Base-by-base conservation (phyloP, 2,113 vertebrate species). In the Aleadryas rufinucha region DNA sequence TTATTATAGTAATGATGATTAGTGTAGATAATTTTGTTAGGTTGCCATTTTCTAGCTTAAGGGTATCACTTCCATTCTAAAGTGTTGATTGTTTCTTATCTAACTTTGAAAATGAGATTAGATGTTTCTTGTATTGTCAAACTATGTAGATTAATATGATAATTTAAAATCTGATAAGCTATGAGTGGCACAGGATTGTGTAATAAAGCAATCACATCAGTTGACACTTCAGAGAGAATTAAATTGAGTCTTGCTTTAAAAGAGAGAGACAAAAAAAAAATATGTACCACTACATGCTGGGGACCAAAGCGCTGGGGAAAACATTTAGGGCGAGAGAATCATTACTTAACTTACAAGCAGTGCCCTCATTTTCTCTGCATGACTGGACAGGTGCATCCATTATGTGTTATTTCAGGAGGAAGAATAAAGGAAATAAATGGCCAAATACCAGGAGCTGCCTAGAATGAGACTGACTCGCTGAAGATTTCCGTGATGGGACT, bases 101-200 rank as follows among this genome's bases (percentile, higher is more conserved):
- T 97, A 97, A 96, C 94, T 97, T 97, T 90, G 79, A 97, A 98
- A 98, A 97, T 96, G 84, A 96, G 93, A 98, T 98, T 95, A 98
- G 97, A 97, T 96, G 80, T 95, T 95, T 97, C 71, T 84, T 95
- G 82, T 89, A 95, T 93, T 97, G 91, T 94, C 76, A 96, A 95
- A 94, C 94, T 95, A 96, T 65, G 57, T 70, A 96, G 93, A 98
- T 98, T 98, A 97, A 95, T 96, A 98, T 91, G 96, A 91, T 97
- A 98, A 97, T 98, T 98, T 98, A 96, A 97, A 96, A 97, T 97
- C 94, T 96, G 95, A 97, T 98, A 98, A 97, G 60, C 52, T 91
- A 93, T 93, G 96, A 97, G 84, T 97, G 92, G 84, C 92, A 95
- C 74, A 92, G 92, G 90, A 82, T 75, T 95, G n/a, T 35, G 89